A percentile compares a stretch with the other conserved stretches of the same genome.
phyloP scores from a whole-genome alignment of 2,888 invertebrate genomes.

The Aquatica leii region DNA sequence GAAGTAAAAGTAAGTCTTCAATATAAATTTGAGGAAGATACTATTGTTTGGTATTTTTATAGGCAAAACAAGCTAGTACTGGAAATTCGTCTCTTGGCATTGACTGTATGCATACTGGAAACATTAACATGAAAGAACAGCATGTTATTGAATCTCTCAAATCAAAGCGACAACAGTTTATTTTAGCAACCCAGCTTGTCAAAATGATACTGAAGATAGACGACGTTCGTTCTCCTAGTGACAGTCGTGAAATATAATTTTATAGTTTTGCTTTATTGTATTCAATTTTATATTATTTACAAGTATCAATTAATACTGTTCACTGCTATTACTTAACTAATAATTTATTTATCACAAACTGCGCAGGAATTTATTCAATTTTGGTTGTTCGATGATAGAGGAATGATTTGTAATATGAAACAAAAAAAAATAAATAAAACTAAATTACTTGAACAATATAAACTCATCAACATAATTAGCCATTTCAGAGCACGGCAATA shows the following conservation, averaged over 20 bases:
- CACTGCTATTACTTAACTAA: no score
- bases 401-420: no score
- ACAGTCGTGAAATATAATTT: slow-evolving; percentile 33
- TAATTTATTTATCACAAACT: no score
- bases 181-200: slow-evolving; percentile 96
- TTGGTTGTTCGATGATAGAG: no score
- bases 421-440: no score
- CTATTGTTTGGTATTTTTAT: slow-evolving; percentile 26
- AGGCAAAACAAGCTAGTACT: slow-evolving; percentile 83
- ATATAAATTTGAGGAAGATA: background rate
- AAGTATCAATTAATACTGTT: background rate
- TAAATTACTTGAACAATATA: no score
- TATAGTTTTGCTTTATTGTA: no score
- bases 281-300: background rate
- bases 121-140: slow-evolving; percentile 89
- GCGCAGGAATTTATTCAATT: no score
- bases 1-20: slow-evolving; percentile 72
- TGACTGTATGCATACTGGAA: slow-evolving; percentile 90
- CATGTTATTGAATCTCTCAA: slow-evolving; percentile 96
- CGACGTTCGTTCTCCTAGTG: slow-evolving; percentile 77
- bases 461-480: no score
- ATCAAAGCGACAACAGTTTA: slow-evolving; percentile 96
- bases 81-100: slow-evolving; percentile 90
- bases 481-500: no score
- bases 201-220: slow-evolving; percentile 99